Conservation (phyloP, 2,888 invertebrate species). For the Onchidella celtica region DNA sequence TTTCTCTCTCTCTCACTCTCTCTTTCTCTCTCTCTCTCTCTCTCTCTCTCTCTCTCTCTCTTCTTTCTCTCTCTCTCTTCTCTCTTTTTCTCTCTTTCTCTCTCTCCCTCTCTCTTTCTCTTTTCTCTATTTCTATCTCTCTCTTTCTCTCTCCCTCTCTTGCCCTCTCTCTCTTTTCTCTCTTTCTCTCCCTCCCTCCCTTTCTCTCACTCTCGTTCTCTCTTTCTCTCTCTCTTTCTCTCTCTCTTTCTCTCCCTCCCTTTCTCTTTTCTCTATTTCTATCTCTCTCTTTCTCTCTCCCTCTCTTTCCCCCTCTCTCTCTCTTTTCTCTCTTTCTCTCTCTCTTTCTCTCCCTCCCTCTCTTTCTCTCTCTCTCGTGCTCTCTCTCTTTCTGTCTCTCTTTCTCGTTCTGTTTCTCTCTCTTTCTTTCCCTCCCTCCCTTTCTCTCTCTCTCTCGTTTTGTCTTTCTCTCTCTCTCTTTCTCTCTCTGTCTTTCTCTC, state of each 20-base stretch:
- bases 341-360: background rate
- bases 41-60: background rate
- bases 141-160: background rate
- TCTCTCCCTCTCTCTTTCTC: background rate
- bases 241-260: background rate
- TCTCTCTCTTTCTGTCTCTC: background rate
- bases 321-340: background rate
- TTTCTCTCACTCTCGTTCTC: background rate
- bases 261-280: background rate
- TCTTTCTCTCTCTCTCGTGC: background rate
- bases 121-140: background rate
- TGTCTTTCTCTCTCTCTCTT: background rate
- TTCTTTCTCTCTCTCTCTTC: background rate
- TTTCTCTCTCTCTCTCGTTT: background rate
- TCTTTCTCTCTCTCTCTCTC: too few relatives aligned
- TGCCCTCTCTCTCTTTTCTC: background rate
- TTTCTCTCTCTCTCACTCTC: too few relatives aligned
- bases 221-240: constrained; percentile 11
- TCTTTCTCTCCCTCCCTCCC: background rate
- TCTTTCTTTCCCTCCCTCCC: too few relatives aligned
- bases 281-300: background rate
- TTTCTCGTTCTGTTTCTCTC: background rate
- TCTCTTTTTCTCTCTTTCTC: background rate
- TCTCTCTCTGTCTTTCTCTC: constrained; percentile 3
- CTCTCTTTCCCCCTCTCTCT: background rate